A percentile compares a stretch with the other conserved stretches of the same genome.
These are phyloP conservation scores for Nebria ingens DNA, from an alignment of 1,140 invertebrate genomes.

Conservation along the genomic window DNA sequence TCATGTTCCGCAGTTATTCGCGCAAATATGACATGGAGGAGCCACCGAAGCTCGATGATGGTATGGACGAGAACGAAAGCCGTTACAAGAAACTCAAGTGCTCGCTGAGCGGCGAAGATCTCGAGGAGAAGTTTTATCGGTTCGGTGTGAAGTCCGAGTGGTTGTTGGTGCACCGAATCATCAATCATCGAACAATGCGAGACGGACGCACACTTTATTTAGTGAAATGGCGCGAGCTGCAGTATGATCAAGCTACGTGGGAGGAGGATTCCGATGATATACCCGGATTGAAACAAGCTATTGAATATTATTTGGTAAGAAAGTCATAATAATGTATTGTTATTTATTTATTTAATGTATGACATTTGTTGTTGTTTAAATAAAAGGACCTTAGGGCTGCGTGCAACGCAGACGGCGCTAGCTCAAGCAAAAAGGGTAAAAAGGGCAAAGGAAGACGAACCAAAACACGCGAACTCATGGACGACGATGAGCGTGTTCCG, in stretches of 20 bases:
- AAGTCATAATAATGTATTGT: background rate
- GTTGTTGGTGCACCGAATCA: conserved; percentile 87
- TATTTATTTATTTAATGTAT: no score
- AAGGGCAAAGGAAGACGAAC: conserved; percentile 54
- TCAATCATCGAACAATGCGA: conserved; percentile 76
- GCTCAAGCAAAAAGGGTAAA: conserved; percentile 53
- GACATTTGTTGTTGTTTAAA: no score
- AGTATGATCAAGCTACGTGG: conserved; percentile 97
- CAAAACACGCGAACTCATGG: conserved; percentile 48
- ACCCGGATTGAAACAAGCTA: conserved; percentile 70
- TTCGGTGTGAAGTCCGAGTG: conserved; percentile 98
- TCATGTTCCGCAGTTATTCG: conserved; percentile 89
- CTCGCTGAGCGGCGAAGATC: conserved; percentile 44
- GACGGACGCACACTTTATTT: conserved; percentile 86
- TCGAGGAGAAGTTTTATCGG: conserved; percentile 81
- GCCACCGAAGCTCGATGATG: conserved; percentile 92
- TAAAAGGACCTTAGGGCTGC: conserved; percentile 58
- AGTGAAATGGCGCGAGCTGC: conserved; percentile 96
- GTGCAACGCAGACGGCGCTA: conserved; percentile 56
- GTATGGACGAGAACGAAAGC: conserved; percentile 64
- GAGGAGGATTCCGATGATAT: conserved; percentile 88
- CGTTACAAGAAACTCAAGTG: conserved; percentile 58
- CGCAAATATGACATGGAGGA: conserved; percentile 98
- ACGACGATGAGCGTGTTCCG: conserved; percentile 51
- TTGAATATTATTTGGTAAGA: conserved; percentile 79